Percentiles rank a stretch among this genome's conserved stretches.
Conservation (phyloP, 2,797 vertebrate genomes). For the Typhlichthys eigenmanni region DNA sequence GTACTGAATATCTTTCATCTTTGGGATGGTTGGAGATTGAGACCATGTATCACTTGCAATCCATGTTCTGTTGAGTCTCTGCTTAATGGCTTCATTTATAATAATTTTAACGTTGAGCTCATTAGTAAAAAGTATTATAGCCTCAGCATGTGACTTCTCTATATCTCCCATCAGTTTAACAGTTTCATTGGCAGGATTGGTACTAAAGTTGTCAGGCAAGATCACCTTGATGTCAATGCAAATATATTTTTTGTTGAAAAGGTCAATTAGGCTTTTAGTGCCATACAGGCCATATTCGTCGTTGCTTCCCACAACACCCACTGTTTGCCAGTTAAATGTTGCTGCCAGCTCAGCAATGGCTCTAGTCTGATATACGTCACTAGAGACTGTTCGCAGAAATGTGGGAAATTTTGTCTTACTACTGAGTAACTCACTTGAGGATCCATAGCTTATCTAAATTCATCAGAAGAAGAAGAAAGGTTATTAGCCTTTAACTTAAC, state of each 20-base stretch:
- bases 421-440: slow-evolving; percentile 57
- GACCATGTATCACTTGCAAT: slow-evolving; percentile 67
- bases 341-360: slow-evolving; percentile 48
- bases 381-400: slow-evolving; percentile 57
- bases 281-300: slow-evolving; percentile 62
- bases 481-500: neutral
- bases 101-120: slow-evolving; percentile 29
- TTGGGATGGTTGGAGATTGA: slow-evolving; percentile 4
- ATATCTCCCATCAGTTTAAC: neutral
- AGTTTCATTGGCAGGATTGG: neutral
- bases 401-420: slow-evolving; percentile 60
- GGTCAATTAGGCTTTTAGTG: slow-evolving; percentile 15
- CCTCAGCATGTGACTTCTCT: slow-evolving; percentile 41
- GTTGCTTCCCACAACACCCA: slow-evolving; percentile 56
- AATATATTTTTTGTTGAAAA: neutral
- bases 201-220: slow-evolving; percentile 32
- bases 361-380: slow-evolving; percentile 50
- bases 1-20: slow-evolving; percentile 7
- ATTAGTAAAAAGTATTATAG: slow-evolving; percentile 62
- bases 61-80: slow-evolving; percentile 56
- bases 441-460: slow-evolving; percentile 55
- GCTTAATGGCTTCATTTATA: slow-evolving; percentile 19
- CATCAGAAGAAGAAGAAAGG: slow-evolving; percentile 7
- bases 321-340: slow-evolving; percentile 46
- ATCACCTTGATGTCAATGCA: slow-evolving; percentile 50